These are phyloP conservation scores for Coptotermes formosanus DNA, from an alignment of 1,140 invertebrate genomes.

Conservation along the genomic window DNA sequence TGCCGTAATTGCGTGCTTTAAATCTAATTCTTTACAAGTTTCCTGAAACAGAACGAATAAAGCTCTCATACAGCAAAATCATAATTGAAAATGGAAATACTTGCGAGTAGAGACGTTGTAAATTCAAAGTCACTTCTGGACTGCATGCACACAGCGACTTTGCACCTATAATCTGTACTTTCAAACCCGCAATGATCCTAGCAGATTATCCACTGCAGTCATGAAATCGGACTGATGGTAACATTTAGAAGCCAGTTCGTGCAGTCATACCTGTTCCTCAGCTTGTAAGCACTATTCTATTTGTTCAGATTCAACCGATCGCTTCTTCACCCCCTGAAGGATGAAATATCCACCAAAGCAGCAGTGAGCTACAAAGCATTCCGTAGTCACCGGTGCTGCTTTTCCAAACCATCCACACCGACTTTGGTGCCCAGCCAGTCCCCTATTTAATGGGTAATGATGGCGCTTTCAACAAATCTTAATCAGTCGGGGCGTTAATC, in stretches of 20 bases:
- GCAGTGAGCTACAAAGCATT: background rate
- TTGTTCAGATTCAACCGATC: background rate
- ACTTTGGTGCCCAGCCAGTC: too few species aligned
- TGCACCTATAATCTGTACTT: background rate
- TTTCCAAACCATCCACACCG: too few species aligned
- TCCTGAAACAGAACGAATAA: too few species aligned
- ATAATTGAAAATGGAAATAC: background rate
- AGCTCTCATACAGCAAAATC: background rate
- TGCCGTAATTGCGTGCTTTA: background rate
- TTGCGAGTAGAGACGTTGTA: background rate
- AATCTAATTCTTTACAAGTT: background rate
- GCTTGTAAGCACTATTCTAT: background rate
- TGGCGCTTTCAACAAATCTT: too few species aligned
- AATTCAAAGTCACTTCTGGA: background rate
- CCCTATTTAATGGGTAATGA: too few species aligned
- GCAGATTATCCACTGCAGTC: conserved; percentile 5
- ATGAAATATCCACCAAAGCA: background rate
- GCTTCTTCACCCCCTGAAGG: background rate
- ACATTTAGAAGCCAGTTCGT: background rate
- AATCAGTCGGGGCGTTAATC: too few species aligned
- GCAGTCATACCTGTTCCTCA: background rate
- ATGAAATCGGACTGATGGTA: background rate
- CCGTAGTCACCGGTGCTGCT: background rate
- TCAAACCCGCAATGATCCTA: background rate
- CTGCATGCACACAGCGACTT: background rate